Conservation (phyloP, 2,113 vertebrate species). For the Cyanistes caeruleus region DNA sequence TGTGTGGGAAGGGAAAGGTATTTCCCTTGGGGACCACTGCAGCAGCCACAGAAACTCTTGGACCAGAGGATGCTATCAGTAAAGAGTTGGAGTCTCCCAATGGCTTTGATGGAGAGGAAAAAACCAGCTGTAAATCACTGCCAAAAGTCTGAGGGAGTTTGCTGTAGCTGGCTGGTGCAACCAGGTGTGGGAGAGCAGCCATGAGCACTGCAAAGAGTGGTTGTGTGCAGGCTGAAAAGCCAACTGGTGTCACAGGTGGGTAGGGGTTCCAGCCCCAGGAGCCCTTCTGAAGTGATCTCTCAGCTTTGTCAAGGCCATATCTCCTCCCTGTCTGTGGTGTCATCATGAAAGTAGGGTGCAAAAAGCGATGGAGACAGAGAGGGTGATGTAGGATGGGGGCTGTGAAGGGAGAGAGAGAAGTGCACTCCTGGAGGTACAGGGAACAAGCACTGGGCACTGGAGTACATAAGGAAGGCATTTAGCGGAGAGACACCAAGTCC, state of each 20-base stretch:
- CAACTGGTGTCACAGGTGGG: not conserved
- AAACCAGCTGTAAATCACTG: not conserved
- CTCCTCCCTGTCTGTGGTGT: not conserved
- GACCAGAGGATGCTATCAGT: not conserved
- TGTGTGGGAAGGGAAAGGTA: not conserved
- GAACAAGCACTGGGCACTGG: not conserved
- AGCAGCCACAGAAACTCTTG: not conserved
- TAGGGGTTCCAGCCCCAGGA: not conserved
- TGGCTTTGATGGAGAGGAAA: not conserved
- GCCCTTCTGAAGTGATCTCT: not conserved
- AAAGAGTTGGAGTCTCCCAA: not conserved
- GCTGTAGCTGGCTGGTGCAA: not conserved
- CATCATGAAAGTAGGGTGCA: not conserved
- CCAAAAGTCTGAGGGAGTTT: not conserved
- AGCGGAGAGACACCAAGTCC: not conserved
- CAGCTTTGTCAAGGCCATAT: not conserved
- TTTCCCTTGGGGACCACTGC: not conserved
- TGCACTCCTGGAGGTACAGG: not conserved
- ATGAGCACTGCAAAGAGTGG: fast-evolving
- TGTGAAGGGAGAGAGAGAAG: not conserved
- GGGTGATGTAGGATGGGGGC: not conserved
- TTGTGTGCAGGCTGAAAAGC: not conserved
- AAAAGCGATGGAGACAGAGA: not conserved
- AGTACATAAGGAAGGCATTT: not conserved
- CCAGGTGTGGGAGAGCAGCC: not conserved